Conservation (phyloP, 1,140 invertebrate species). For the Bombus breviceps region DNA sequence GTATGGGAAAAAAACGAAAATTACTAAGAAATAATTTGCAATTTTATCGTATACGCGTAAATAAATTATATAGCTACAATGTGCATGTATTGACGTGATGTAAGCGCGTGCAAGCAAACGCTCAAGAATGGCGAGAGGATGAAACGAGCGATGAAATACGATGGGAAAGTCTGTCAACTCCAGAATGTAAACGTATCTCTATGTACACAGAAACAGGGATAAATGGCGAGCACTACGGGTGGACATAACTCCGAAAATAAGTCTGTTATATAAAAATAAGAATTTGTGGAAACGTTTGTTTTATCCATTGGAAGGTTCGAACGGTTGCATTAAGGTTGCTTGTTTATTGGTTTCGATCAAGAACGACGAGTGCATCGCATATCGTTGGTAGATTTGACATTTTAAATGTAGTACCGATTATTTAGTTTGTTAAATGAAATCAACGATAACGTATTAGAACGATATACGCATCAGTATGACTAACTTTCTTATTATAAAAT, state of each 20-base stretch:
- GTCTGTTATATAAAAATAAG: not conserved
- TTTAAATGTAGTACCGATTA: not conserved
- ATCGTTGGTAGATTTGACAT: too few relatives aligned
- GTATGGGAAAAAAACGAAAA: rapidly evolving
- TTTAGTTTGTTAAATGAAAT: too few relatives aligned
- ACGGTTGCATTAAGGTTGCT: not conserved
- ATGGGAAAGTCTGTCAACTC: conserved; percentile 1
- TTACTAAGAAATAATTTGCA: not conserved
- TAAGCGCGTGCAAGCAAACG: conserved; percentile 13
- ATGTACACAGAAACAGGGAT: not conserved
- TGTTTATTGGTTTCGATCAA: not conserved
- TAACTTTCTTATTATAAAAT: not conserved
- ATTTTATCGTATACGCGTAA: not conserved
- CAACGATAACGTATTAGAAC: too few relatives aligned
- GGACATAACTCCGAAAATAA: not conserved
- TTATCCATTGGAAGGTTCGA: not conserved
- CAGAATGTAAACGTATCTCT: not conserved
- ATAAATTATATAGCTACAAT: too few relatives aligned
- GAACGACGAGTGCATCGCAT: too few relatives aligned
- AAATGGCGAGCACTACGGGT: not conserved
- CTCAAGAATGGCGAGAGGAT: not conserved
- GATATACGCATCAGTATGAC: not conserved
- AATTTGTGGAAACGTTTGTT: not conserved
- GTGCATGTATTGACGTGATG: not conserved
- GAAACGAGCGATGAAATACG: conserved; percentile 30